These are phyloP conservation scores for Anniella stebbinsi DNA, from an alignment of 2,797 vertebrate species.

Conservation along the genomic window DNA sequence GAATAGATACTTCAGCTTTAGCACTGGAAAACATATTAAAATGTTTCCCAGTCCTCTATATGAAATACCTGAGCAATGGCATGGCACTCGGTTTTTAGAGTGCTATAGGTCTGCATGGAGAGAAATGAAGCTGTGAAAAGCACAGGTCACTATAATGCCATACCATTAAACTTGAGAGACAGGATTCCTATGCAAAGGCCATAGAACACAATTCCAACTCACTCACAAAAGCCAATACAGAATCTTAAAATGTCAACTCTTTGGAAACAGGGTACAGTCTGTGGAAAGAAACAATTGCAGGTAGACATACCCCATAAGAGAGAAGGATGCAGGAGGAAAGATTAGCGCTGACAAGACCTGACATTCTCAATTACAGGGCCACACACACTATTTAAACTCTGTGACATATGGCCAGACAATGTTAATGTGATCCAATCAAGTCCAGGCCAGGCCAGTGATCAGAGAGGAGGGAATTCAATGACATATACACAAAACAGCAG, in stretches of 20 bases:
- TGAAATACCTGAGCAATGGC: neutral
- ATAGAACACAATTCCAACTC: neutral
- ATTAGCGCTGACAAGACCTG: conserved; percentile 52
- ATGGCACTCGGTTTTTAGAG: neutral
- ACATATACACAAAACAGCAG: neutral
- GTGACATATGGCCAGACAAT: conserved; percentile 27
- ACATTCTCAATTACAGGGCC: conserved; percentile 53
- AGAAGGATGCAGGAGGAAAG: neutral
- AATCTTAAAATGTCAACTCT: neutral
- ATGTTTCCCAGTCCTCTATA: neutral
- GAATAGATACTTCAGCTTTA: neutral
- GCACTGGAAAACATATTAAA: neutral
- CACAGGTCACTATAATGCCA: neutral
- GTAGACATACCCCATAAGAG: neutral
- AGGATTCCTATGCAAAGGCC: neutral
- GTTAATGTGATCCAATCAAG: conserved; percentile 49
- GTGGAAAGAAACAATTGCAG: neutral
- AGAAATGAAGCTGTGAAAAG: neutral
- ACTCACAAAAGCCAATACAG: neutral
- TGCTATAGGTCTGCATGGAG: neutral
- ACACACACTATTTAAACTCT: conserved; percentile 41
- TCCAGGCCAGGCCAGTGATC: conserved; percentile 35
- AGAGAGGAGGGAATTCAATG: neutral
- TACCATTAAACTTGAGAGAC: neutral
- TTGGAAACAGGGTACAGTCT: neutral